phyloP scores from a whole-genome alignment of 2,888 invertebrate genomes.

The Platyscelio sp. region DNA sequence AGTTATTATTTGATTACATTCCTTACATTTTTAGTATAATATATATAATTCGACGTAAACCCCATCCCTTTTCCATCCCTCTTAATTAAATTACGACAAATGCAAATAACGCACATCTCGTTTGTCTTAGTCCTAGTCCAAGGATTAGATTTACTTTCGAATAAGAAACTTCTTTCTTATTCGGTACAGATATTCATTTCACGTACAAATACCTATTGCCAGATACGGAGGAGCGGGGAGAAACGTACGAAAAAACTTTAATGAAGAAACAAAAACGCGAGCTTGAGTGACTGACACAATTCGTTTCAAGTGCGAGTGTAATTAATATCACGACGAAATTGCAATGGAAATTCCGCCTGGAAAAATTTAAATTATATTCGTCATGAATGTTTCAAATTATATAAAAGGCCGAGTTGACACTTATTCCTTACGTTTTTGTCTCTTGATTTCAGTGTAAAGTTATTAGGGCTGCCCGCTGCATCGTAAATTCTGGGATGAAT shows the following conservation, averaged over 20 bases:
- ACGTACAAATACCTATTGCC: conserved; percentile 5
- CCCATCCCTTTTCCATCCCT: no score
- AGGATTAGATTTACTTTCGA: no score
- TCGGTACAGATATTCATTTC: conserved; percentile 8
- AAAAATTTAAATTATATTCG: conserved; percentile 36
- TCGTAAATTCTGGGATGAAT: conserved; percentile 3
- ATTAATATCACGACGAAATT: conserved; percentile 47
- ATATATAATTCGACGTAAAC: no score
- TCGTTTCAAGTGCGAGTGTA: conserved; percentile 22
- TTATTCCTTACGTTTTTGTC: conserved; percentile 22
- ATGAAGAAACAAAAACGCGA: conserved; percentile 31
- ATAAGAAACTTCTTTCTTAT: conserved; percentile 7
- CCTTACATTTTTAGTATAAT: no score
- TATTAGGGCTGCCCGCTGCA: conserved; percentile 7
- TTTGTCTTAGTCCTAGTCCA: no score
- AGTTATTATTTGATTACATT: no score
- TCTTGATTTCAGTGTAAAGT: conserved; percentile 4
- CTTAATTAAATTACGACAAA: no score
- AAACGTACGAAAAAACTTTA: conserved; percentile 29
- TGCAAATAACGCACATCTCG: no score
- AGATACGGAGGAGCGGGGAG: background rate
- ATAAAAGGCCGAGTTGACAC: conserved; percentile 29
- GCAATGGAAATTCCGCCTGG: conserved; percentile 26
- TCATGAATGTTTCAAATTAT: conserved; percentile 48
- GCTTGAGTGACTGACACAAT: background rate